Percentiles rank a stretch among this genome's conserved stretches.
These are phyloP conservation scores for Heptranchias perlo DNA, from an alignment of 2,113 vertebrate genomes.

Conservation along the genomic window DNA sequence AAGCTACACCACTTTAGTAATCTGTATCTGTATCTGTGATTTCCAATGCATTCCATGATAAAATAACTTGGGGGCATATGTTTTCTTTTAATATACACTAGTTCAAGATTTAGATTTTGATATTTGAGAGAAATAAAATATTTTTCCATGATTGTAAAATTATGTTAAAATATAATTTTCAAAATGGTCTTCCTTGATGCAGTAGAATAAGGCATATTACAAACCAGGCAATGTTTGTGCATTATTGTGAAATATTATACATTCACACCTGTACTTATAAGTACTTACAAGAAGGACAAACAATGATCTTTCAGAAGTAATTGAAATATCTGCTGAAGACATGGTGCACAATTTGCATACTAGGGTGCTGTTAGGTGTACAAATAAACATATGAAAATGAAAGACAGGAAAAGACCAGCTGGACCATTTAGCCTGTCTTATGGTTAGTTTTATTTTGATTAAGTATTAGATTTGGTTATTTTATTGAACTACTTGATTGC, in stretches of 20 bases:
- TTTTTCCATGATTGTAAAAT: neutral
- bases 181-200: neutral
- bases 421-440: neutral
- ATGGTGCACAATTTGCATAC: neutral
- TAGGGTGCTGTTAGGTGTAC: neutral
- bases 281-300: neutral
- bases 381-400: neutral
- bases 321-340: neutral
- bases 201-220: neutral
- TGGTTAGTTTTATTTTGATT: neutral
- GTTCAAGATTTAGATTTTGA: neutral
- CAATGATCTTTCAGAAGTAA: neutral
- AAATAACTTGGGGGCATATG: neutral
- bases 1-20: neutral
- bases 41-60: neutral
- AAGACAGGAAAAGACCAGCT: neutral
- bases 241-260: neutral
- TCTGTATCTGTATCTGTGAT: neutral
- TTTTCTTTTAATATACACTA: neutral
- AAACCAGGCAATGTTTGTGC: neutral
- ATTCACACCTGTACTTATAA: neutral
- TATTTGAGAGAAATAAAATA: neutral
- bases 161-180: neutral
- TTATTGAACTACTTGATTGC: neutral
- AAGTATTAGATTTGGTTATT: neutral